phyloP scores from a whole-genome alignment of 2,888 invertebrate species.

The Plebejus melissa region DNA sequence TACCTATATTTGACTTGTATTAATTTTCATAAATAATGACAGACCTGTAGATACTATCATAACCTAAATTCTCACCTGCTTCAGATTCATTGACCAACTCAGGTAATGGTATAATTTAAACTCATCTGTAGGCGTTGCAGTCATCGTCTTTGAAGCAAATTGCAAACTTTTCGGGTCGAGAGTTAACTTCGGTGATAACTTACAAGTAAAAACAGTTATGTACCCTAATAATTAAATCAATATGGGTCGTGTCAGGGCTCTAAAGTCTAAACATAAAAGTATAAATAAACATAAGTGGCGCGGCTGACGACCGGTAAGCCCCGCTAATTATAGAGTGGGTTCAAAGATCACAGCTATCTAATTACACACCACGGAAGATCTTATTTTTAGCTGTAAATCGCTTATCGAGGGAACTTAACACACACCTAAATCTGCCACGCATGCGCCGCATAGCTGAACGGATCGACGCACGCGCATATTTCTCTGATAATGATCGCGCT shows the following conservation, averaged over 20 bases:
- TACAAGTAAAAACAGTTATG: background rate
- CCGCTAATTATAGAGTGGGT: constrained; percentile 28
- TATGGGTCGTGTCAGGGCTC: background rate
- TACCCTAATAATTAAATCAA: background rate
- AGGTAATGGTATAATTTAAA: too few species aligned
- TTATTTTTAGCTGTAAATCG: constrained; percentile 42
- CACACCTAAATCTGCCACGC: constrained; percentile 31
- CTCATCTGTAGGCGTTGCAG: too few species aligned
- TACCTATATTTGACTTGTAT: background rate
- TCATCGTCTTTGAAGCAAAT: too few species aligned
- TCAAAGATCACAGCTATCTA: constrained; percentile 39
- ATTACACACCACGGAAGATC: constrained; percentile 40
- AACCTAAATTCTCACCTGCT: too few species aligned
- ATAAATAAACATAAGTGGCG: constrained; percentile 12
- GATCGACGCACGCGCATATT: constrained; percentile 41
- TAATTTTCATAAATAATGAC: background rate
- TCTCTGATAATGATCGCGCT: constrained; percentile 55
- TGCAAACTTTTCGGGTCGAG: too few species aligned
- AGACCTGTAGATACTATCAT: background rate
- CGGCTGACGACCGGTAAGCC: constrained; percentile 22
- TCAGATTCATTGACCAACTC: too few species aligned
- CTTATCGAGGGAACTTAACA: constrained; percentile 34
- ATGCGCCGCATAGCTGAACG: constrained; percentile 36
- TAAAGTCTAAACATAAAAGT: constrained; percentile 12
- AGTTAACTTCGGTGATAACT: background rate